Conservation (phyloP, 2,888 invertebrate species). For the Caenorhabditis doughertyi region DNA sequence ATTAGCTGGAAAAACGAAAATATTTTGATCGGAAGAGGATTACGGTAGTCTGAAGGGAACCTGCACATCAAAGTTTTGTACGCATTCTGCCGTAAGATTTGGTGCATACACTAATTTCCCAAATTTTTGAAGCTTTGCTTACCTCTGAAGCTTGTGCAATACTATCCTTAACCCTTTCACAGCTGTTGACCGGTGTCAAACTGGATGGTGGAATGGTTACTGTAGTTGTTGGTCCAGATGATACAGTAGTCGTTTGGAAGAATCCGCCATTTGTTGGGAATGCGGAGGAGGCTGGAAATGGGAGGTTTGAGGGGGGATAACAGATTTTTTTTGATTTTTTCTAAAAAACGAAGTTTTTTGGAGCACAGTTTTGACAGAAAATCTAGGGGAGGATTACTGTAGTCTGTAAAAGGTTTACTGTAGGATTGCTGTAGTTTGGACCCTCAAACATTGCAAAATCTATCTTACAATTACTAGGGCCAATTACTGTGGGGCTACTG, state of each 20-base stretch:
- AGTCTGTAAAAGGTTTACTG: no score
- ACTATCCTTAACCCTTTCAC: constrained; percentile 60
- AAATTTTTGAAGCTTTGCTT: not conserved
- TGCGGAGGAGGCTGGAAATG: constrained; percentile 36
- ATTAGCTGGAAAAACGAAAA: constrained; percentile 56
- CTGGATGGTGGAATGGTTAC: constrained; percentile 57
- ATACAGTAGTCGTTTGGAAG: constrained; percentile 46
- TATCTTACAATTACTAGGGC: no score
- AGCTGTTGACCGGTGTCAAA: constrained; percentile 58
- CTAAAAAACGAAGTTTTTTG: no score
- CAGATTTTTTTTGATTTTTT: not conserved
- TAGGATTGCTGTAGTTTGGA: no score
- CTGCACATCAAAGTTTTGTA: no score
- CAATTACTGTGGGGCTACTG: no score
- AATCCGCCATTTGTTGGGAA: constrained; percentile 19
- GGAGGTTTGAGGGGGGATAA: no score
- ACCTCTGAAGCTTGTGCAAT: constrained; percentile 67
- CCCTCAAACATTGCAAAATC: no score
- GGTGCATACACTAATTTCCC: not conserved
- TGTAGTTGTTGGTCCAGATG: constrained; percentile 53
- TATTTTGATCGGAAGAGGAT: not conserved
- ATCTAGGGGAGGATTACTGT: no score
- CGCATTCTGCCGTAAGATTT: no score
- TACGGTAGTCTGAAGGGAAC: not conserved
- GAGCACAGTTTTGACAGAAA: no score